Percentiles rank a stretch among this genome's conserved stretches.
phyloP scores from a whole-genome alignment of 37 sponge, comb jelly and placozoan species.

The Spongilla lacustris region DNA sequence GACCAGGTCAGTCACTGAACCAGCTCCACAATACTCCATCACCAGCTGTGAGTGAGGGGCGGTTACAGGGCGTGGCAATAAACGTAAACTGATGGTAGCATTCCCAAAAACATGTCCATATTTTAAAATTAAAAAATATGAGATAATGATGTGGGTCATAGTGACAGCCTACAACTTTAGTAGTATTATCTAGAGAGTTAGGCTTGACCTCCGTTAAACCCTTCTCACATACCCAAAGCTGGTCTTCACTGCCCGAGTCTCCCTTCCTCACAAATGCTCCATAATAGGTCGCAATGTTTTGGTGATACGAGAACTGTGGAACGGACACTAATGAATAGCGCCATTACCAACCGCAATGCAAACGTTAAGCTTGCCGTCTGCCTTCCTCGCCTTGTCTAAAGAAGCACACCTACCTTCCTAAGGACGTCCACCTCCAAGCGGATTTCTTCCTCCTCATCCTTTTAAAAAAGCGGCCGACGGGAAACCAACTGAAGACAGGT shows the following conservation, averaged over 20 bases:
- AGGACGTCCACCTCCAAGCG: conserved; percentile 93
- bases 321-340: conserved; percentile 7
- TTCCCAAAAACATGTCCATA: too few species aligned
- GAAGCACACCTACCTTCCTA: conserved; percentile 68
- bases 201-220: background rate
- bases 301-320: conserved; percentile 88
- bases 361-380: background rate
- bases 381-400: background rate
- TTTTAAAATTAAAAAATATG: too few species aligned
- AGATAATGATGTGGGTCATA: too few species aligned
- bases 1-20: conserved; percentile 93
- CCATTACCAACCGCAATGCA: background rate
- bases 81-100: too few species aligned
- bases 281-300: conserved; percentile 97
- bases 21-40: conserved; percentile 99
- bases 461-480: background rate
- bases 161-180: background rate
- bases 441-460: conserved; percentile 99
- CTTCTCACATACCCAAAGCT: conserved; percentile 81
- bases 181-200: background rate
- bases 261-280: conserved; percentile 95
- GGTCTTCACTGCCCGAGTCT: conserved; percentile 79
- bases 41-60: conserved; percentile 76
- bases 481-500: background rate
- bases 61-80: background rate